These are phyloP conservation scores for Prunella strophiata DNA, from an alignment of 2,797 vertebrate genomes.

Conservation along the genomic window DNA sequence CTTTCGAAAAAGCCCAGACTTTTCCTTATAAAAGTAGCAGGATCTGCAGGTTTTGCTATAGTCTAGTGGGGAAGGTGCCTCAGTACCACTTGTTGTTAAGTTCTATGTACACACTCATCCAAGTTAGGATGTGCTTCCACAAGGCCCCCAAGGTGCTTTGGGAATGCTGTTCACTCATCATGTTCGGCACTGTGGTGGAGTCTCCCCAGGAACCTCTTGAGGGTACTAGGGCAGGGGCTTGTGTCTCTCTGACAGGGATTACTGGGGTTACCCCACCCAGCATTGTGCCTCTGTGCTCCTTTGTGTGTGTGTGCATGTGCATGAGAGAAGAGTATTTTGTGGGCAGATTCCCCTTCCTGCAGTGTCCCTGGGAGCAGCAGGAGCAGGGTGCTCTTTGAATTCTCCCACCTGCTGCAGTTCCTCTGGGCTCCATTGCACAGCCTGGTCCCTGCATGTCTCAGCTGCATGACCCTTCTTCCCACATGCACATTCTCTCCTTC, in stretches of 20 bases:
- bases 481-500: background rate
- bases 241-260: background rate
- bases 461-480: background rate
- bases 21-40: background rate
- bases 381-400: background rate
- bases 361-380: background rate
- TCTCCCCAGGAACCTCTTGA: background rate
- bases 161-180: background rate
- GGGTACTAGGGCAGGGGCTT: background rate
- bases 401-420: background rate
- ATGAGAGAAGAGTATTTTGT: background rate
- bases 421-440: rapidly evolving
- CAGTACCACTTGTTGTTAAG: background rate
- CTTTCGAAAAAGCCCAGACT: background rate
- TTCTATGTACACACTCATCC: background rate
- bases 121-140: background rate
- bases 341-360: background rate
- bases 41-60: background rate
- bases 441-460: background rate
- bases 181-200: background rate
- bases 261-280: background rate
- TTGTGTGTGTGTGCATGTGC: rapidly evolving
- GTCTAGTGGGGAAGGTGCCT: background rate
- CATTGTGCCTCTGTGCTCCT: background rate
- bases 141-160: background rate